Base-by-base conservation (phyloP, 2,113 vertebrate species). In the Alaudala cheleensis region DNA sequence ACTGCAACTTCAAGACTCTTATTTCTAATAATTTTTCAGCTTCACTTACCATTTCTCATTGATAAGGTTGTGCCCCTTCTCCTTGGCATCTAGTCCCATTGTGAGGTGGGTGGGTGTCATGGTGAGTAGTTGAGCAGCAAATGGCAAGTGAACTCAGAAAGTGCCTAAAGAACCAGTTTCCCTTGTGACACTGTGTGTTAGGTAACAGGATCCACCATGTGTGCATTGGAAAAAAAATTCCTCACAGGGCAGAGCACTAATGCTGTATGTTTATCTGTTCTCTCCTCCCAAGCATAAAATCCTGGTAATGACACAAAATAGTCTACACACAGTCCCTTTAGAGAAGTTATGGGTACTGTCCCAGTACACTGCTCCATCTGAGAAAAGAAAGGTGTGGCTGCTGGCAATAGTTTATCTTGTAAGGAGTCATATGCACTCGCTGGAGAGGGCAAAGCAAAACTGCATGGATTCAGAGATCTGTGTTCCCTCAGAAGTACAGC, bases 401-500 rank as follows among this genome's bases (percentile, higher is more conserved):
- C 14, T 70, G 39, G 45, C 18, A 42, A 2, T 15, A 29, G 9
- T 6, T 80, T 1, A 0, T 61, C 54, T 62, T 65, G 9, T 42
- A 31, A 51, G 18, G 37, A 64, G 51, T 28, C 11, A 4, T 9
- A 19, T 5, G 14, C 6, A 2, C 8, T 65, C 0, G 0, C 28
- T 42, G 45, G 12, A 74, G 58, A 51, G n/a, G 16, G 19, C n/a
- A 69, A 44, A 80, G 26, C n/a, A 67, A 39, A 67, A 39, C 40
- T 49, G 21, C 12, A 5, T n/a, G 19, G 47, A 50, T 58, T 58
- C 58, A 24, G 57, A 80, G 40, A 45, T 47, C 24, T 67, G 6
- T 47, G 13, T 50, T 88, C 39, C 11, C 10, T 67, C 15, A 22
- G 56, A 66, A 81, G 29, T 26, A 22, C 39, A 26, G 2, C 42